phyloP scores from a whole-genome alignment of 1,140 invertebrate genomes.

The Lepidurus apus region DNA sequence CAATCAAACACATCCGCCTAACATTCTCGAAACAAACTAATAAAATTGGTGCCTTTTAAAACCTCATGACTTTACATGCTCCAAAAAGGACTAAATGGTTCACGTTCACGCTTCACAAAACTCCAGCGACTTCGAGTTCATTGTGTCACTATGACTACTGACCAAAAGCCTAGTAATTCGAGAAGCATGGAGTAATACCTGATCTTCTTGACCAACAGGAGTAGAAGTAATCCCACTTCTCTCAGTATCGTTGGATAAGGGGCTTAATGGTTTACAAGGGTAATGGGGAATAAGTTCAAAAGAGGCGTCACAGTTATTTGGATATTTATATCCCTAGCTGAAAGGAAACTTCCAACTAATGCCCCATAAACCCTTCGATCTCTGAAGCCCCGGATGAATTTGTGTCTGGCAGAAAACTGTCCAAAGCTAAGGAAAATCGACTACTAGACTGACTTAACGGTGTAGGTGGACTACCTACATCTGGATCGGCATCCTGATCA shows the following conservation, averaged over 20 bases:
- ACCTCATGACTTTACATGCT: not conserved
- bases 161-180: not conserved
- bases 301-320: not conserved
- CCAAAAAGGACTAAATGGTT: not conserved
- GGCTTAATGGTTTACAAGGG: not conserved
- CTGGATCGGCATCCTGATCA: slow-evolving; percentile 24
- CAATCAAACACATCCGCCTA: not conserved
- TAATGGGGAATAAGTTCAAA: not conserved
- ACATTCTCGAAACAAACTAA: slow-evolving; percentile 5
- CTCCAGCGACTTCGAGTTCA: not conserved
- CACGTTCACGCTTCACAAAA: slow-evolving; percentile 10
- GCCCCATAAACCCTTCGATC: slow-evolving; percentile 27
- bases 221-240: not conserved
- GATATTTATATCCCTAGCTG: too few relatives aligned
- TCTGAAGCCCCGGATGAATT: slow-evolving; percentile 29
- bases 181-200: slow-evolving; percentile 18
- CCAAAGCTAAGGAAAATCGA: slow-evolving; percentile 7
- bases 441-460: not conserved
- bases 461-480: not conserved
- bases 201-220: slow-evolving; percentile 24
- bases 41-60: not conserved
- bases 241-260: not conserved
- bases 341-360: not conserved
- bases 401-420: slow-evolving; percentile 25
- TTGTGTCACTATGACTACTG: not conserved